Conservation (phyloP, 92 coral and sea anemone species). For the Chrysogorgia sp. region DNA sequence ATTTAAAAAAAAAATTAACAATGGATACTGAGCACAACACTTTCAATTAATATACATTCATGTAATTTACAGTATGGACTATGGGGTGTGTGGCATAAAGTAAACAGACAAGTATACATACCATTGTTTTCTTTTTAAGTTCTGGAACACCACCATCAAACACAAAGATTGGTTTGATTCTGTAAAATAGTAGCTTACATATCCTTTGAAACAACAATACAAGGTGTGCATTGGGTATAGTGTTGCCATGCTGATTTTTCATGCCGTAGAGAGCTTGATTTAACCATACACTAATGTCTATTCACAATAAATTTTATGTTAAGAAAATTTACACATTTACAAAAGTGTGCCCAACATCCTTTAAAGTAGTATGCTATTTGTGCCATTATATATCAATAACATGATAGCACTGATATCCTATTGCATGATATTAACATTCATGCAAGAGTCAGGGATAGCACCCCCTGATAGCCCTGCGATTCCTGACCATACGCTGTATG, state of each 20-base stretch:
- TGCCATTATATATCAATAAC: too few relatives aligned
- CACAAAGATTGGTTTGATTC: conserved; percentile 92
- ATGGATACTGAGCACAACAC: too few relatives aligned
- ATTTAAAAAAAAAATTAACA: too few relatives aligned
- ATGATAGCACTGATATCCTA: too few relatives aligned
- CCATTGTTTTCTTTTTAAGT: conserved; percentile 95
- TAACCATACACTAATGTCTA: conserved; percentile 86
- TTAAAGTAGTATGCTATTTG: too few relatives aligned
- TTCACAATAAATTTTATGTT: not conserved
- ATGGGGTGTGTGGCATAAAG: too few relatives aligned
- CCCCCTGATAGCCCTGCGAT: too few relatives aligned
- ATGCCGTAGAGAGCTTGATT: conserved; percentile 91
- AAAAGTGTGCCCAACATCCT: too few relatives aligned
- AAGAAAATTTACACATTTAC: not conserved
- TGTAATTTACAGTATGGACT: not conserved
- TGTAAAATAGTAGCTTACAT: conserved; percentile 87
- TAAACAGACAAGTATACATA: conserved; percentile 4
- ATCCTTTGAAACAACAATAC: conserved; percentile 80
- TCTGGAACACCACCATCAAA: conserved; percentile 98
- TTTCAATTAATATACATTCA: too few relatives aligned
- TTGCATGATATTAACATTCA: too few relatives aligned
- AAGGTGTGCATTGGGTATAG: conserved; percentile 88
- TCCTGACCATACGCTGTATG: too few relatives aligned
- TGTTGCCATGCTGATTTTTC: conserved; percentile 80
- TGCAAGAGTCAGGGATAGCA: too few relatives aligned